Evolutionary conservation across 2,113 vertebrate species (phyloP).

Genomic region (Mus pahari): DNA sequence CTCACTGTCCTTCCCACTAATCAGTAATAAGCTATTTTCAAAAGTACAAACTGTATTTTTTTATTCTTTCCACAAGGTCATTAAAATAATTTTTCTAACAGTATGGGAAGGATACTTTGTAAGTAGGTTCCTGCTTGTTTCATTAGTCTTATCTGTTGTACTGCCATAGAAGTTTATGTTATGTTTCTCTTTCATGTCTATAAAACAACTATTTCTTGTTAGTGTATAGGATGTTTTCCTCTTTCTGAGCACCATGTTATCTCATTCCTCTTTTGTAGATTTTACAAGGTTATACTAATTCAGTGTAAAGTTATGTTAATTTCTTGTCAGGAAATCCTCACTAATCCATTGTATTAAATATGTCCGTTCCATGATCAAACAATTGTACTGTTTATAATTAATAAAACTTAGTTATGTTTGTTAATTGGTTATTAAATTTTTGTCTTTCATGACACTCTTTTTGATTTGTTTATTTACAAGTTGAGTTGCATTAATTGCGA

Average conservation of each 20-base stretch:
- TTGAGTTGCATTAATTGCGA: neutral
- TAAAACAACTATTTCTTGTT: neutral
- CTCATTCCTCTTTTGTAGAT: neutral
- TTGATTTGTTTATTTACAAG: neutral
- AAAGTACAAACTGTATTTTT: neutral
- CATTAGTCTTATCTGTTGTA: neutral
- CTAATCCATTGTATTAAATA: neutral
- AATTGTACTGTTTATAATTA: neutral
- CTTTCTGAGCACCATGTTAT: neutral
- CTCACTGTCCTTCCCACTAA: accelerated
- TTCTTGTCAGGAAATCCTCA: neutral
- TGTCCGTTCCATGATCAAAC: neutral
- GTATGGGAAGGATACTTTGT: neutral
- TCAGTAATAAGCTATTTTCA: neutral
- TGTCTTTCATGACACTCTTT: neutral
- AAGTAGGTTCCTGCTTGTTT: neutral
- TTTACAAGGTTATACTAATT: neutral
- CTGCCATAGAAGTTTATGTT: neutral
- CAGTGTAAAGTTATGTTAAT: neutral
- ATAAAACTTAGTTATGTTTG: neutral
- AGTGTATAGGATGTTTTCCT: neutral
- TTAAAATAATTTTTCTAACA: neutral
- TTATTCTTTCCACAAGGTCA: neutral
- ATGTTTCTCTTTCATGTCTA: neutral
- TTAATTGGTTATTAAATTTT: neutral